These are phyloP conservation scores for Chascanopsetta lugubris DNA, from an alignment of 2,113 vertebrate genomes.

Conservation along the genomic window DNA sequence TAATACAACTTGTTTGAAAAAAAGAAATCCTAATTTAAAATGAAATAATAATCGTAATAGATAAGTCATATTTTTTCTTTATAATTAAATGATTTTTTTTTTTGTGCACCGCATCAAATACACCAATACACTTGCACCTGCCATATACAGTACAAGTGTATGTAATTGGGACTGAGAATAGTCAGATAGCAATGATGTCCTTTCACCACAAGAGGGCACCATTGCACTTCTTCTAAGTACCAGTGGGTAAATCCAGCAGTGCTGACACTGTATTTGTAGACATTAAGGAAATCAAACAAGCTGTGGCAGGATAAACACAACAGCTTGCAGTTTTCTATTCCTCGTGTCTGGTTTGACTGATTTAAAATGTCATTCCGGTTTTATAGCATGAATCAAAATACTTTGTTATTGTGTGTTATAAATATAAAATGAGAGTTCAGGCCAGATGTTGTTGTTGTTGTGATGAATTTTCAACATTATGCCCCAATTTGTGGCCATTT, in stretches of 20 bases:
- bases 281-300: not conserved
- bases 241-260: not conserved
- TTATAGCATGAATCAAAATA: not conserved
- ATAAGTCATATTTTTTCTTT: too few species aligned
- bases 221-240: slow-evolving; percentile 53
- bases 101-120: not conserved
- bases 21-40: too few species aligned
- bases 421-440: not conserved
- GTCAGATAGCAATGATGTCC: slow-evolving; percentile 15
- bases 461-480: not conserved
- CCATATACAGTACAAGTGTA: not conserved
- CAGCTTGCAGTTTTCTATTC: too few species aligned
- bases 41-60: too few species aligned
- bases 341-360: too few species aligned
- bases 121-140: too few species aligned
- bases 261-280: not conserved
- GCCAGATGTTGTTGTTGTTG: not conserved
- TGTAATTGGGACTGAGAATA: not conserved
- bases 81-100: not conserved
- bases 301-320: not conserved
- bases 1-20: too few species aligned
- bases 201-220: slow-evolving; percentile 66
- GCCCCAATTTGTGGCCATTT: not conserved
- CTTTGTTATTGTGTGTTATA: not conserved
- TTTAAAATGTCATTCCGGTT: not conserved